phyloP scores from a whole-genome alignment of 2,113 vertebrate species.

The Eclectus roratus region DNA sequence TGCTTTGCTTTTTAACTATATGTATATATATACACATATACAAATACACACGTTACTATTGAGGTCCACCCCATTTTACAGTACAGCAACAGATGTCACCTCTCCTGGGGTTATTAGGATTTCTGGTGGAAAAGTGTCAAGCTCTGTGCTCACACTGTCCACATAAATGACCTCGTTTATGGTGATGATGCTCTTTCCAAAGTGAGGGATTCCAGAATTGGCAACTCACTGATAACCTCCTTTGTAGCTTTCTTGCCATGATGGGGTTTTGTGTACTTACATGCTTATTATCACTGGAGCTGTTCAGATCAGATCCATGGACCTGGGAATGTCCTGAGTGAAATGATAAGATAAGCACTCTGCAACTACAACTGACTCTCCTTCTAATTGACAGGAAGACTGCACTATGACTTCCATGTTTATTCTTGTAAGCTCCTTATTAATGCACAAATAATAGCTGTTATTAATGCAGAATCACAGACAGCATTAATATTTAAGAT shows the following conservation, averaged over 20 bases:
- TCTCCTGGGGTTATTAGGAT: slow-evolving; percentile 66
- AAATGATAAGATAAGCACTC: slow-evolving; percentile 62
- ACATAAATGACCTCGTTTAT: slow-evolving; percentile 43
- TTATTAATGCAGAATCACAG: slow-evolving; percentile 74
- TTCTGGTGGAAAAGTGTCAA: slow-evolving; percentile 73
- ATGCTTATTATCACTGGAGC: slow-evolving; percentile 49
- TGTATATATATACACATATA: not conserved
- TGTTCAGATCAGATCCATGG: slow-evolving; percentile 52
- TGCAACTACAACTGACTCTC: slow-evolving; percentile 66
- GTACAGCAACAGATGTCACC: slow-evolving; percentile 72
- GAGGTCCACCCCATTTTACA: slow-evolving; percentile 50
- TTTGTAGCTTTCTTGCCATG: slow-evolving; percentile 17
- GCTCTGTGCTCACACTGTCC: slow-evolving; percentile 60
- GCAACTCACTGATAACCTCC: slow-evolving; percentile 18
- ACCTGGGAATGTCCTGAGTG: slow-evolving; percentile 50
- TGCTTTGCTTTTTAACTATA: slow-evolving; percentile 46
- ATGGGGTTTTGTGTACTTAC: slow-evolving; percentile 27
- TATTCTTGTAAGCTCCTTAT: slow-evolving; percentile 77
- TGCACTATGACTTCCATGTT: slow-evolving; percentile 73
- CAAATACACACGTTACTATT: slow-evolving; percentile 50
- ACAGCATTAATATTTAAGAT: slow-evolving; percentile 75
- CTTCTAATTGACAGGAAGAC: slow-evolving; percentile 72
- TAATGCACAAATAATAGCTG: slow-evolving; percentile 77
- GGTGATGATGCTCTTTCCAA: slow-evolving; percentile 37
- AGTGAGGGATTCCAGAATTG: slow-evolving; percentile 44